Base-by-base conservation (phyloP, 2,888 invertebrate species). In the Andrena dorsata region DNA sequence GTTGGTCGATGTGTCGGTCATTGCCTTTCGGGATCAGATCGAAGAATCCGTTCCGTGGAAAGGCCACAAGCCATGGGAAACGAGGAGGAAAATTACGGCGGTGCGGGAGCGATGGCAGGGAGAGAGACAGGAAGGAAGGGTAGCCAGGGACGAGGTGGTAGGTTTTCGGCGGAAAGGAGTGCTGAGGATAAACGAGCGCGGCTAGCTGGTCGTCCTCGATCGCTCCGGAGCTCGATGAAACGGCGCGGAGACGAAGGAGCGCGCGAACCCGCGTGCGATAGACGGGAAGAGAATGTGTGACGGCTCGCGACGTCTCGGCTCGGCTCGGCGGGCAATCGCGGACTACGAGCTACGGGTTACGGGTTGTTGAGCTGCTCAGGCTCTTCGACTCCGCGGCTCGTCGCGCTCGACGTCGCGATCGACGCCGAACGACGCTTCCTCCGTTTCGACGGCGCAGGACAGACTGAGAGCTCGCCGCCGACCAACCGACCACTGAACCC, bases 361-460 rank as follows among this genome's bases (percentile, higher is more conserved):
- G 56, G 41, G 41, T 41, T 41, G 41, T 41, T 41, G 41, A 41
- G 41, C 41, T 41, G 41, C 41, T 41, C 80, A 73, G 69, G 69
- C 77, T 80, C 81, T 73, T 77, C 72, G 76, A 68, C 81, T 78
- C 88, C 86, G 79, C 85, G 89, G 76, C 86, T 83, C 87, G 87
- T 86, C 86, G 80, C 84, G 83, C 84, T 82, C 84, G 85, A 82
- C 88, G 86, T 84, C 86, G 88, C 87, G 78, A 82, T 82, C 84
- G 76, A 84, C 89, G 89, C 81, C 86, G 88, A 85, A 89, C 90
- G 87, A 84, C 87, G 85, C 86, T 87, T 86, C 87, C 85, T 85
- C 82, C 83, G 82, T 75, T 80, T 81, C 87, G 80, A 86, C 88
- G 86, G 88, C 89, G 88, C 84, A 89, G 87, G 85, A 83, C 85